Percentiles rank a stretch among this genome's conserved stretches.
phyloP scores from a whole-genome alignment of 2,113 vertebrate species.

The Felis catus region F.catus_Fca126_mat1.0 CM031412.1:234049501-234050000 shows the following conservation, averaged over 20 bases:
- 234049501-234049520: background rate
- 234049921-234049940: background rate
- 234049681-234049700: background rate
- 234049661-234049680: background rate
- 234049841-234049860: background rate
- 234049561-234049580: background rate
- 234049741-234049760: background rate
- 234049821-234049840: background rate
- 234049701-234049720: background rate
- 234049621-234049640: background rate
- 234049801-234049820: no score
- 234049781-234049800: background rate
- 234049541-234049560: background rate
- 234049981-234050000: background rate
- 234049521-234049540: background rate
- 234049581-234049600: background rate
- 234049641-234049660: background rate
- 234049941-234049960: background rate
- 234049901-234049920: background rate
- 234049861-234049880: background rate
- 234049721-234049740: background rate
- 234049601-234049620: background rate
- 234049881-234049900: background rate
- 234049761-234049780: background rate
- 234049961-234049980: no score